Base-by-base conservation (phyloP, 2,797 vertebrate genomes). In the Chaetodon trifasciatus region DNA sequence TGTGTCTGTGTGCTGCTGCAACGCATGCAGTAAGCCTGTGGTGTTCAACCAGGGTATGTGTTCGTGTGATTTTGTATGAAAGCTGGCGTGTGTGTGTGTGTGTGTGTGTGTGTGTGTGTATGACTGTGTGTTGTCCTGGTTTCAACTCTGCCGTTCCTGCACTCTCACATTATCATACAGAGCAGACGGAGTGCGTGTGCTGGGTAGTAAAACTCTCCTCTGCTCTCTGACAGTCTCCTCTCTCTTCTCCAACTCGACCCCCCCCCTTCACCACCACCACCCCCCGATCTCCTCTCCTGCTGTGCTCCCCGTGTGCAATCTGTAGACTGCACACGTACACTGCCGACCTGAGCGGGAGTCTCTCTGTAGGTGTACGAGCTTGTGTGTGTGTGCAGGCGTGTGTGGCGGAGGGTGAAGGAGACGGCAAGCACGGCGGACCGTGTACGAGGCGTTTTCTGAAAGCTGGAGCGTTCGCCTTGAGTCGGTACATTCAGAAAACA, bases 101-200 rank as follows among this genome's bases (percentile, higher is more conserved):
- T 60, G 64, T 74, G 61, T 62, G 75, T 58, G 67, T 67, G 70
- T 76, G 39, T 68, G 78, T 32, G 70, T 60, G 76, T 78, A 70
- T 77, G 82, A 56, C 44, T 86, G 79, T 84, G 82, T 73, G 85
- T 77, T 91, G 92, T 93, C 93, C 94, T 94, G 92, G 80, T 90
- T 94, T 95, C 88, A 95, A 94, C 93, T 88, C 90, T 86, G 82
- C 87, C 78, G 78, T 86, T 91, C 87, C 91, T 88, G 91, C 89
- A 84, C 91, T 90, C 90, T 92, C 90, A 84, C 91, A 95, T 95
- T 95, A 95, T 94, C 94, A 95, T 95, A 95, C 91, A 93, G 93
- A 94, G 93, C 93, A 95, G 94, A 95, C 93, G 74, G 91, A 78
- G 93, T 89, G 93, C 93, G 93, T 95, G 94, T 93, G 89, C 88